Evolutionary conservation across 1,140 invertebrate species (phyloP), one percentile per base, ranked within the genome.

Genomic region (Melipona quadrifasciata): DNA sequence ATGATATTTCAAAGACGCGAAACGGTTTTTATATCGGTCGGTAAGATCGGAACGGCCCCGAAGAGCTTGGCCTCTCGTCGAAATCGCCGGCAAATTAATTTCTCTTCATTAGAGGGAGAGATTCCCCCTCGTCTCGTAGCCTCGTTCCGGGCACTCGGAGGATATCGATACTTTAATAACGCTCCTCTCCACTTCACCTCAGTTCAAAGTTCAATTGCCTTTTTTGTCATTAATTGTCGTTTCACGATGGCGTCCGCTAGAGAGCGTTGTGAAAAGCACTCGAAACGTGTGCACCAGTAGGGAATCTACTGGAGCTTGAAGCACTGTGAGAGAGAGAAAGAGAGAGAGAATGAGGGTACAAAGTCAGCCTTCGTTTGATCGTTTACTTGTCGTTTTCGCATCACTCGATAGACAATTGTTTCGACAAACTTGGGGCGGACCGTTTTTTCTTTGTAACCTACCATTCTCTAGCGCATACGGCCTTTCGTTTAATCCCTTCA

Each of bases 81-180:
- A 53, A 53, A 39, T 73, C 77, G 31, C 14, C 12, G 77, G 11
- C 70, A 51, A 65, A 80, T 80, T 73, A 73, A 84, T 84, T 79
- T 72, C 82, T 65, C 76, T 84, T 83, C 77, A 79, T 83, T 70
- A 79, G 53, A 27, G 34, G 27, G 12, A 55, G 47, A 2, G 12
- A 11, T 61, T 19, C 10, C 16, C 10, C 17, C 1, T 31, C 16
- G 0, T 12, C 31, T 16, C 65, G 24, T 27, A 55, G 5, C 5
- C 17, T 16, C 31, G 27, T 58, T 61, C 31, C 76, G 47, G 61
- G 21, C 14, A 73, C 34, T n/a, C 27, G 0, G 4, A 65, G 34
- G 47, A 71, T 61, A 78, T 78, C 67, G 82, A 83, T 83, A 79
- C 65, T 58, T 71, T 57, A 11, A 83, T 79, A 68, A 79, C 74